Evolutionary conservation across 1,140 invertebrate species (phyloP).

Genomic region (Magallana angulata): DNA sequence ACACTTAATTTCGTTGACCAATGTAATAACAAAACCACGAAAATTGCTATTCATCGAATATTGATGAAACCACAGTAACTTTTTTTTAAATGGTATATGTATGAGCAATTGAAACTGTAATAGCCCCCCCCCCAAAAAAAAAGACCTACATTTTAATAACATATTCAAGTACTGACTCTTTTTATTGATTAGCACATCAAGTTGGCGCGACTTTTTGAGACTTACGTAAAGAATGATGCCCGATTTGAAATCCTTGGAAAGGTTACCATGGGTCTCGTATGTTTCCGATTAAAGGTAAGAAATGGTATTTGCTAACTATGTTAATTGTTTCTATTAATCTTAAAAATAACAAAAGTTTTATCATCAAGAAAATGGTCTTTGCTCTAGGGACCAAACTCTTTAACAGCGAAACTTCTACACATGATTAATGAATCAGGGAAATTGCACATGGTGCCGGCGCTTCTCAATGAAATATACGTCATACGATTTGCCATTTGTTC

Average conservation of each 20-base stretch:
- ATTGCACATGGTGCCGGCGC: constrained; percentile 97
- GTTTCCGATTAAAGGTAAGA: constrained; percentile 90
- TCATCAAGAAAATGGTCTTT: no score
- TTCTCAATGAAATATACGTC: constrained; percentile 90
- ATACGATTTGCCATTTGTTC: constrained; percentile 96
- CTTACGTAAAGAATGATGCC: constrained; percentile 89
- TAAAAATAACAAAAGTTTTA: no score
- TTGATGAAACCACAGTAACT: no score
- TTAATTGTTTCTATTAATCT: not conserved
- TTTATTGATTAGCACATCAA: constrained; percentile 85
- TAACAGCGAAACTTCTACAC: constrained; percentile 96
- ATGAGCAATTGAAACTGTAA: no score
- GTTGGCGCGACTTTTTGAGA: constrained; percentile 96
- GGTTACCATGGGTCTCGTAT: constrained; percentile 95
- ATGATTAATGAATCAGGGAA: constrained; percentile 97
- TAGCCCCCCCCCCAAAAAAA: no score
- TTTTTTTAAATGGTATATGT: no score
- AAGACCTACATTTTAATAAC: no score
- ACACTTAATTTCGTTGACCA: no score
- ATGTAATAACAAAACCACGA: no score
- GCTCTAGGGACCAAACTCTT: constrained; percentile 88
- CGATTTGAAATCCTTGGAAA: constrained; percentile 97
- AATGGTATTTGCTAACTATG: not conserved
- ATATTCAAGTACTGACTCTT: no score
- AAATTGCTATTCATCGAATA: no score